phyloP scores from a whole-genome alignment of 2,888 invertebrate species.

The Caenorhabditis zanzibari region DNA sequence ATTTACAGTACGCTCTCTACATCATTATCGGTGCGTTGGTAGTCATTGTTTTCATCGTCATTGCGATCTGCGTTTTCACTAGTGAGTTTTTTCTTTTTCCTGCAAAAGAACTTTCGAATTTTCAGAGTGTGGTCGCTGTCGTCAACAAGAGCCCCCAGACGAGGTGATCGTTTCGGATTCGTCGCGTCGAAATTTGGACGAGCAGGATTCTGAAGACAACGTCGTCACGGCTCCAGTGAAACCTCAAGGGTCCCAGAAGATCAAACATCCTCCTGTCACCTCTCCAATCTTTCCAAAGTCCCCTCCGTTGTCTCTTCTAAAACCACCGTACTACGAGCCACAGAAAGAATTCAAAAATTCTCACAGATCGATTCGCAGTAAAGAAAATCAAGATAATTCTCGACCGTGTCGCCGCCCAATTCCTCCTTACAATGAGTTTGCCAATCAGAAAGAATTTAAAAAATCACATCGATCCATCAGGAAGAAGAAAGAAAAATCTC shows the following conservation, averaged over 20 bases:
- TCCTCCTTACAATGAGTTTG: not conserved
- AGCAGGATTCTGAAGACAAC: not conserved
- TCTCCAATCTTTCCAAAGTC: not conserved
- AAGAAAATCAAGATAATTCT: not conserved
- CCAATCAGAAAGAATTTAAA: conserved; percentile 23
- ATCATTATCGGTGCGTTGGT: conserved; percentile 25
- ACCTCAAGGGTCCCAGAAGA: not conserved
- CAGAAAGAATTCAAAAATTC: conserved; percentile 16
- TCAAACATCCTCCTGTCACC: not conserved
- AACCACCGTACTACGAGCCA: not conserved
- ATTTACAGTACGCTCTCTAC: conserved; percentile 30
- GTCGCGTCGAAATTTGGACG: not conserved
- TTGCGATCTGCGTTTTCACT: conserved; percentile 2
- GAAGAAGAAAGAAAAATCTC: not conserved
- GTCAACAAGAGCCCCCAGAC: conserved; percentile 10
- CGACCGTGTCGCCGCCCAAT: conserved; percentile 3
- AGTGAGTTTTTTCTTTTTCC: not conserved
- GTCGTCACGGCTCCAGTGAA: not conserved
- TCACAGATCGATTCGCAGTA: conserved; percentile 12
- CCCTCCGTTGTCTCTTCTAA: not conserved
- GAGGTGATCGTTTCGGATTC: conserved; percentile 18
- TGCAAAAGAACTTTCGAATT: not conserved
- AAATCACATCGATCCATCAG: conserved; percentile 20
- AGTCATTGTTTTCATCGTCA: conserved; percentile 13
- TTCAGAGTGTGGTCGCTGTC: conserved; percentile 17